Percentiles rank a stretch among this genome's conserved stretches.
These are phyloP conservation scores for Pedionomus torquatus DNA, from an alignment of 2,113 vertebrate genomes.

Conservation along the genomic window DNA sequence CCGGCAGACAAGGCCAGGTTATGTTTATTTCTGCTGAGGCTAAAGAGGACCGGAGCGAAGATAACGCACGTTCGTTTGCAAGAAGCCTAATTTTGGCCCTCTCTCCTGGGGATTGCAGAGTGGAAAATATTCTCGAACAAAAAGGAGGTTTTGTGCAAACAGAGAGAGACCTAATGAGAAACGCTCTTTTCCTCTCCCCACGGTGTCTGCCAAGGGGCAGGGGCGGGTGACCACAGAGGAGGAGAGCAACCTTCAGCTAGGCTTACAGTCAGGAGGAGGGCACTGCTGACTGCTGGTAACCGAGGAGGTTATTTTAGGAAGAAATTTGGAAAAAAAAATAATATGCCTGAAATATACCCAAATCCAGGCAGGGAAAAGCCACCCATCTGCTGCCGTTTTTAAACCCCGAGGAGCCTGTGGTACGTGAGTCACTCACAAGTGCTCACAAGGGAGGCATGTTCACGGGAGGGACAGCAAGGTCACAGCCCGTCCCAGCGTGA, in stretches of 20 bases:
- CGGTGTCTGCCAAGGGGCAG: conserved; percentile 52
- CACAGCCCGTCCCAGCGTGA: conserved; percentile 52
- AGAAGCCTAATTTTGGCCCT: conserved; percentile 47
- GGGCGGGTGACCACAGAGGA: conserved; percentile 70
- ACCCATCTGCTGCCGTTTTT: conserved; percentile 68
- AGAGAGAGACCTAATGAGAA: conserved; percentile 50
- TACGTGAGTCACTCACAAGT: conserved; percentile 71
- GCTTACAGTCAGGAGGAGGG: conserved; percentile 61
- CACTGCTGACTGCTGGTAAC: conserved; percentile 78
- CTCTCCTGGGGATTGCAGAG: conserved; percentile 21
- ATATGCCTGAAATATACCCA: conserved; percentile 69
- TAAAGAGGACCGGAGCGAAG: neutral
- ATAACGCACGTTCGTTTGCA: neutral
- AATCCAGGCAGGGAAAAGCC: conserved; percentile 41
- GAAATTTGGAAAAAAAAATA: conserved; percentile 77
- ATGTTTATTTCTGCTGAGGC: conserved; percentile 23
- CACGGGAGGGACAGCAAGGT: conserved; percentile 45
- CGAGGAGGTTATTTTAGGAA: conserved; percentile 72
- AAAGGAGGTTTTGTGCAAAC: conserved; percentile 68
- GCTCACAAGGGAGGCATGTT: conserved; percentile 13
- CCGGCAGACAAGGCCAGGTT: neutral
- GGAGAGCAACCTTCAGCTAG: conserved; percentile 30
- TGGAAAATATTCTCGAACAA: conserved; percentile 68
- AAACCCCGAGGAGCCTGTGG: conserved; percentile 66
- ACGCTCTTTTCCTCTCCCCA: conserved; percentile 21